Evolutionary conservation across 2,113 vertebrate genomes (phyloP).

Genomic region (Gila orcuttii): DNA sequence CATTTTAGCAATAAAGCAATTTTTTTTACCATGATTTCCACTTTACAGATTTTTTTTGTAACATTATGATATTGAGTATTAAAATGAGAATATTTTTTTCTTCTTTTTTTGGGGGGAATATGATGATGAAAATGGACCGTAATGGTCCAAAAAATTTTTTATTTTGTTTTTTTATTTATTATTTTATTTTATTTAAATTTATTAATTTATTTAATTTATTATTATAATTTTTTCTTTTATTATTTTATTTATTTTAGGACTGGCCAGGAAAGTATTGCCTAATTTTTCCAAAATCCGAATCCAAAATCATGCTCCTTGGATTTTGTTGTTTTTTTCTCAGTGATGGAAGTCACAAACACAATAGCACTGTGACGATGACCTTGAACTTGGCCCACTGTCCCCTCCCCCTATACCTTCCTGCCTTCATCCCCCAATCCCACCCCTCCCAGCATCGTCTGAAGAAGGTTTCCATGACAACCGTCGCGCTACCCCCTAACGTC

Average conservation of each 20-base stretch:
- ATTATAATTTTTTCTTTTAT: no score
- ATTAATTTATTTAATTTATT: not conserved
- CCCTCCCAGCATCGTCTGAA: conserved; percentile 73
- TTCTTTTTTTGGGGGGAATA: not conserved
- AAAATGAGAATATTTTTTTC: no score
- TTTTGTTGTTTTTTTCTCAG: not conserved
- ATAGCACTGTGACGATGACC: conserved; percentile 57
- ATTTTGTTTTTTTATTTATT: not conserved
- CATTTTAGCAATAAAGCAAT: not conserved
- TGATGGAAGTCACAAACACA: not conserved
- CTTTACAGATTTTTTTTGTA: not conserved
- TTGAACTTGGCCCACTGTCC: conserved; percentile 68
- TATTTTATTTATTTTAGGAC: not conserved
- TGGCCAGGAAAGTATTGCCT: not conserved
- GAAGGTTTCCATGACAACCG: conserved; percentile 79
- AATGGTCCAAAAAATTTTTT: not conserved
- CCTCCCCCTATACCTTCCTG: conserved; percentile 61
- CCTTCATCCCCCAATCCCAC: conserved; percentile 63
- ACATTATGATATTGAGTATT: not conserved
- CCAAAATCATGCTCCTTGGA: not conserved
- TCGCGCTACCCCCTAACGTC: conserved; percentile 79
- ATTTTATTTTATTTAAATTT: not conserved
- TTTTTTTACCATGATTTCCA: not conserved
- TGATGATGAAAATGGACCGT: not conserved
- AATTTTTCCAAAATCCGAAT: not conserved